A percentile compares a stretch with the other conserved stretches of the same genome.
Evolutionary conservation across 2,888 invertebrate species (phyloP).

Genomic region (Danaus chrysippus): DNA sequence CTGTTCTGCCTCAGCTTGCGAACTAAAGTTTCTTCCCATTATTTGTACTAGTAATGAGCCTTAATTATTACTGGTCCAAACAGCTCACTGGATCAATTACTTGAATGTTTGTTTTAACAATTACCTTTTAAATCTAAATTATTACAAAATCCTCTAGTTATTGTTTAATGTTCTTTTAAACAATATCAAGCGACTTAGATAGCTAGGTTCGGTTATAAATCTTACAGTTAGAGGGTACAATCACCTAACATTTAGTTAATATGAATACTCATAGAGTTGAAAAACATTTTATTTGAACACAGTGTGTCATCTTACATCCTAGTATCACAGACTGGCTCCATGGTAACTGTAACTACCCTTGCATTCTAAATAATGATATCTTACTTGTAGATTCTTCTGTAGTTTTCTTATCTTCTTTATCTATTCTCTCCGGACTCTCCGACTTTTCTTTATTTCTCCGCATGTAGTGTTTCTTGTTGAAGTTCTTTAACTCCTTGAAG

Average conservation of each 20-base stretch:
- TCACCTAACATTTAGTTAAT: conserved; percentile 54
- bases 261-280: conserved; percentile 70
- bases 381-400: conserved; percentile 67
- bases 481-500: conserved; percentile 79
- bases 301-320: conserved; percentile 51
- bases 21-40: too few relatives aligned
- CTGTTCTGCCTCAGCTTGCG: too few relatives aligned
- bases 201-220: neutral
- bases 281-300: conserved; percentile 72
- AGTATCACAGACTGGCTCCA: conserved; percentile 52
- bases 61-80: too few relatives aligned
- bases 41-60: too few relatives aligned
- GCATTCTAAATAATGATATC: conserved; percentile 55
- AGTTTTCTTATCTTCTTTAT: conserved; percentile 28
- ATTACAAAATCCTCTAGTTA: too few relatives aligned
- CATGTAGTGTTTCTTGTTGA: conserved; percentile 81
- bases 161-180: neutral
- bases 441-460: conserved; percentile 81
- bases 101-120: too few relatives aligned
- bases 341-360: conserved; percentile 35
- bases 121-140: too few relatives aligned
- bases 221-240: conserved; percentile 51
- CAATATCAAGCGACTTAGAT: neutral
- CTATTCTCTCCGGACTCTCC: conserved; percentile 73
- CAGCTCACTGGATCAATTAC: too few relatives aligned